A percentile compares a stretch with the other conserved stretches of the same genome.
phyloP scores from a whole-genome alignment of 2,113 vertebrate species.

The Cyphomyrus plagiostoma region DNA sequence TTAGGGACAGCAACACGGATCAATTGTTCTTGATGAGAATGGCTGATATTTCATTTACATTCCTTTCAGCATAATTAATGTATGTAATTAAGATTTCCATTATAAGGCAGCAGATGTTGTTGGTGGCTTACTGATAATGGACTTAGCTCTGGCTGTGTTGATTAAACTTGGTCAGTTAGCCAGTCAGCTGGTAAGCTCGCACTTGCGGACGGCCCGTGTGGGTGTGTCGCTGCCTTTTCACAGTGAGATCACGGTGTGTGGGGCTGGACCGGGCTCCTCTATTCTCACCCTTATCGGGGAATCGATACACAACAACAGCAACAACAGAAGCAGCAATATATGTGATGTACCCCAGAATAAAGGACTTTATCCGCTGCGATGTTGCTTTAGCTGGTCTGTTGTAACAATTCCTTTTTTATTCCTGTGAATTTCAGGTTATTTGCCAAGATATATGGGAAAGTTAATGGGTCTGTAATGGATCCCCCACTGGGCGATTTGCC shows the following conservation, averaged over 20 bases:
- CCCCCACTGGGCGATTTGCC: neutral
- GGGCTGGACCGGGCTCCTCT: neutral
- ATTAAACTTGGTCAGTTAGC: neutral
- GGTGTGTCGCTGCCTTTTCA: neutral
- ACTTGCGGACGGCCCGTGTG: neutral
- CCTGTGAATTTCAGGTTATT: neutral
- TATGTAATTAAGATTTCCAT: constrained; percentile 15
- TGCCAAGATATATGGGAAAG: constrained; percentile 1
- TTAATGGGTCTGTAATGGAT: neutral
- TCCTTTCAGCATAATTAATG: constrained; percentile 17
- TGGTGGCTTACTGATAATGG: constrained; percentile 8
- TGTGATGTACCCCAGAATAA: neutral
- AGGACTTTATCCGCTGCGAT: neutral
- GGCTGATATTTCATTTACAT: constrained; percentile 17
- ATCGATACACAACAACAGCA: neutral
- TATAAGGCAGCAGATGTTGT: constrained; percentile 13
- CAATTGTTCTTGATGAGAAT: constrained; percentile 14
- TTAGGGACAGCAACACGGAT: constrained; percentile 13
- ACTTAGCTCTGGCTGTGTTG: constrained; percentile 15
- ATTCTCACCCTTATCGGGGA: neutral
- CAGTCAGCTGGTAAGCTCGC: neutral
- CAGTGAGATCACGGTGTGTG: neutral
- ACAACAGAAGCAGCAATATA: neutral
- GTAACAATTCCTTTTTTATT: neutral
- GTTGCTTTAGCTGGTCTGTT: neutral